Evolutionary conservation across 2,113 vertebrate species (phyloP).

Genomic region (Lophius piscatorius): DNA sequence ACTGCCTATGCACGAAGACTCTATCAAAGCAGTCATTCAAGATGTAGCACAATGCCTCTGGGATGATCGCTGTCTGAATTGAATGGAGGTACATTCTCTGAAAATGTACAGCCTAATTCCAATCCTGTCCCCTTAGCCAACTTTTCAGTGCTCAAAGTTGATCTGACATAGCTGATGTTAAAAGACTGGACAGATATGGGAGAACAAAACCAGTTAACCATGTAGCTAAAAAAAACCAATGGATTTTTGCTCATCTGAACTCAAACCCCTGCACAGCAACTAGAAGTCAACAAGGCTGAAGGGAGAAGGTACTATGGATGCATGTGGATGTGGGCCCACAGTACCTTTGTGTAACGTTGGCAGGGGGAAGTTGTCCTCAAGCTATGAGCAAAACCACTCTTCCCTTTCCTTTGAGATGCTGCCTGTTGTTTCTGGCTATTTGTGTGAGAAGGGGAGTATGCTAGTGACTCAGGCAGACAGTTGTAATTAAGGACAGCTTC

Average conservation of each 20-base stretch:
- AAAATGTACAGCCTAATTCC: constrained; percentile 42
- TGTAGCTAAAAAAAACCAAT: constrained; percentile 25
- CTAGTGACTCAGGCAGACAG: constrained; percentile 71
- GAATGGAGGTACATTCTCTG: constrained; percentile 40
- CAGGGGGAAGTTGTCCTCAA: constrained; percentile 55
- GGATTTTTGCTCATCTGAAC: constrained; percentile 42
- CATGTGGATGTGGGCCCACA: constrained; percentile 55
- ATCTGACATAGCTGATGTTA: constrained; percentile 45
- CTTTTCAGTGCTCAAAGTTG: constrained; percentile 44
- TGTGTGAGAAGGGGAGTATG: constrained; percentile 56
- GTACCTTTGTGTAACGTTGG: constrained; percentile 66
- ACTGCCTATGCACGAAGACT: constrained; percentile 60
- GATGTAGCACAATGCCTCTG: constrained; percentile 45
- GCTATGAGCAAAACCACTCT: constrained; percentile 52
- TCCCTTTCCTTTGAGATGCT: constrained; percentile 58
- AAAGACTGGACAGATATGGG: constrained; percentile 25
- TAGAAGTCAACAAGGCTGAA: constrained; percentile 63
- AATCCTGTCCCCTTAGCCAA: constrained; percentile 20
- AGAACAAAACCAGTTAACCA: constrained; percentile 44
- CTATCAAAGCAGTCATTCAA: constrained; percentile 47
- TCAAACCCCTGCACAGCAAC: constrained; percentile 25
- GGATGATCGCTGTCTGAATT: constrained; percentile 53
- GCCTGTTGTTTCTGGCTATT: constrained; percentile 62
- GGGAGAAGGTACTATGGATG: constrained; percentile 50
- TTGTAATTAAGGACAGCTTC: constrained; percentile 72